These are phyloP conservation scores for Crioceris asparagi DNA, from an alignment of 2,888 invertebrate genomes.

Conservation along the genomic window DNA sequence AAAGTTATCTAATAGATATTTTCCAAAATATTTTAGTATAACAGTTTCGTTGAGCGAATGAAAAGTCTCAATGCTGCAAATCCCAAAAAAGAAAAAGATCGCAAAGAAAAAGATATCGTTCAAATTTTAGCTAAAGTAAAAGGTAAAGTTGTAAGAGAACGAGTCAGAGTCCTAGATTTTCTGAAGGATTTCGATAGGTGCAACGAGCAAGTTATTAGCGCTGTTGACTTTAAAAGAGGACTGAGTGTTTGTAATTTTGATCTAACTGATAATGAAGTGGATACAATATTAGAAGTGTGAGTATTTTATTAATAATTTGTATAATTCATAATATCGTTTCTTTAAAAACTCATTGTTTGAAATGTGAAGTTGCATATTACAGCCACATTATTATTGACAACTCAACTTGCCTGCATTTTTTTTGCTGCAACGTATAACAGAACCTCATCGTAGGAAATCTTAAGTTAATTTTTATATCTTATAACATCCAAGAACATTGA, in stretches of 20 bases:
- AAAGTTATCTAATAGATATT: too few relatives aligned
- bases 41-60: slow-evolving; percentile 33
- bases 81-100: slow-evolving; percentile 25
- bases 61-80: slow-evolving; percentile 33
- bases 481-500: too few relatives aligned
- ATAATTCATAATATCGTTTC: background rate
- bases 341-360: background rate
- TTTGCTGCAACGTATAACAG: too few relatives aligned
- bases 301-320: slow-evolving; percentile 26
- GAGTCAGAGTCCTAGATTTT: slow-evolving; percentile 55
- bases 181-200: slow-evolving; percentile 54
- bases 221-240: slow-evolving; percentile 60
- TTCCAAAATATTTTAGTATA: slow-evolving; percentile 33
- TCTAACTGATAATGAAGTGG: slow-evolving; percentile 55
- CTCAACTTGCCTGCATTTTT: too few relatives aligned
- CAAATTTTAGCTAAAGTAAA: slow-evolving; percentile 64
- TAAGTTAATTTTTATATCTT: too few relatives aligned
- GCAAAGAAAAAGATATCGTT: slow-evolving; percentile 53
- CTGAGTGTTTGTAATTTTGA: slow-evolving; percentile 54
- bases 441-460: too few relatives aligned
- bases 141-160: slow-evolving; percentile 57
- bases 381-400: too few relatives aligned
- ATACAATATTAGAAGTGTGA: slow-evolving; percentile 61
- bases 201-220: slow-evolving; percentile 51
- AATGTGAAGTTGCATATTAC: too few relatives aligned